Evolutionary conservation across 2,888 invertebrate genomes (phyloP), one percentile per base, ranked within the genome.

Genomic region (Trissolcus brochymenae): DNA sequence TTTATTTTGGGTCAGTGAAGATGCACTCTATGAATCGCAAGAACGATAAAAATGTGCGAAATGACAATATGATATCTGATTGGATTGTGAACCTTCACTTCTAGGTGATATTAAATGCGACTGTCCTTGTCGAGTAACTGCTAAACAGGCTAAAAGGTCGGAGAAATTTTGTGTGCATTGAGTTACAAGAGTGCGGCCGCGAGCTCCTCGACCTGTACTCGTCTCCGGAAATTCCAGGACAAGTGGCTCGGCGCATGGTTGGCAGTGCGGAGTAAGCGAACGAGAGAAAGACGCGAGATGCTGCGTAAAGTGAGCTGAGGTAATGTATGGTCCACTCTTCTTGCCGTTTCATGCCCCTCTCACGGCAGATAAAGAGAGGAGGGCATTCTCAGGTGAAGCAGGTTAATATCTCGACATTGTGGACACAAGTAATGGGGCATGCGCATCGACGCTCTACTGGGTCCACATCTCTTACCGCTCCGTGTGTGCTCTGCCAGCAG

Each of bases 391-490:
- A 82, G 82, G 82, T 82, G 85, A 85, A 86, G 85, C 85, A 81
- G 84, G 84, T 85, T 85, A 85, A 85, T 85, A 85, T 85, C 85
- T 85, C 83, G 84, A 84, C 85, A 86, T 85, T 86, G 85, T 86
- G 85, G 85, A 86, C 85, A 86, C 85, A 86, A 85, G 85, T 85
- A 85, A 85, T 85, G 85, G 85, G 83, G 82, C 83, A 76, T 84
- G 81, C 81, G 82, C 77, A 73, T 73, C 73, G 68, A 83, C 77
- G 82, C 80, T 82, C 79, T 84, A 82, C 68, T 79, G 79, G 80
- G 80, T 81, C 76, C 83, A 80, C 76, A 77, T 79, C 76, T 81
- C 76, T 78, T 76, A 66, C 74, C 70, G 76, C 67, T 55, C 74
- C 64, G 64, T 79, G 60, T 70, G 78, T 75, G 74, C 74, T 70